These are phyloP conservation scores for Chloromyia formosa DNA, from an alignment of 2,888 invertebrate genomes.

Conservation along the genomic window DNA sequence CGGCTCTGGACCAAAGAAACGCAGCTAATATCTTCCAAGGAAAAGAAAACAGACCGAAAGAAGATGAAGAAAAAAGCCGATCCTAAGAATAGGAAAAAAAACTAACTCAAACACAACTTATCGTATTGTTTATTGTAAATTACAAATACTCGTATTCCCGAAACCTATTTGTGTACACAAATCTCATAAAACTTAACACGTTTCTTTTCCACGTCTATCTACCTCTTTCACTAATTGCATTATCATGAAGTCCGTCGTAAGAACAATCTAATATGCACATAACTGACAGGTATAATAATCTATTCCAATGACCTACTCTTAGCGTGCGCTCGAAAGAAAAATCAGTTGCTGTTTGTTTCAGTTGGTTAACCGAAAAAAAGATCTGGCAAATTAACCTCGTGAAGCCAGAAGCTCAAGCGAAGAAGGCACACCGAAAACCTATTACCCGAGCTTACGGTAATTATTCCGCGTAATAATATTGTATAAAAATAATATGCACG, in stretches of 20 bases:
- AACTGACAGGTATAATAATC: conserved; percentile 27
- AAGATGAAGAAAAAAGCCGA: no score
- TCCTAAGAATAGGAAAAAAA: no score
- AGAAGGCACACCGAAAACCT: conserved; percentile 20
- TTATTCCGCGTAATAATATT: conserved; percentile 28
- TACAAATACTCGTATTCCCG: background rate
- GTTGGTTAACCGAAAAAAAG: conserved; percentile 10
- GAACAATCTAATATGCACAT: background rate
- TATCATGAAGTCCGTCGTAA: background rate
- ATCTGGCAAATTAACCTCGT: conserved; percentile 19
- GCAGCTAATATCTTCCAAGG: no score
- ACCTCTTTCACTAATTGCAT: background rate
- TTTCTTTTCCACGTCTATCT: background rate
- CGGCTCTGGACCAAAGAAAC: no score
- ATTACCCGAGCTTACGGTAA: conserved; percentile 32
- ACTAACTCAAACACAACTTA: no score
- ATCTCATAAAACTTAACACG: background rate
- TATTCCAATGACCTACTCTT: conserved; percentile 35
- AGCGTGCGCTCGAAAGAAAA: background rate
- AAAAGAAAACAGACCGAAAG: no score
- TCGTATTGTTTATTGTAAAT: no score
- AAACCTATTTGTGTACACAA: no score
- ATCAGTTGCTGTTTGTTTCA: conserved; percentile 2
- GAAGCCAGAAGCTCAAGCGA: conserved; percentile 11
- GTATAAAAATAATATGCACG: conserved; percentile 1